These are phyloP conservation scores for Sisor rabdophorus DNA, from an alignment of 2,113 vertebrate genomes.

Conservation along the genomic window DNA sequence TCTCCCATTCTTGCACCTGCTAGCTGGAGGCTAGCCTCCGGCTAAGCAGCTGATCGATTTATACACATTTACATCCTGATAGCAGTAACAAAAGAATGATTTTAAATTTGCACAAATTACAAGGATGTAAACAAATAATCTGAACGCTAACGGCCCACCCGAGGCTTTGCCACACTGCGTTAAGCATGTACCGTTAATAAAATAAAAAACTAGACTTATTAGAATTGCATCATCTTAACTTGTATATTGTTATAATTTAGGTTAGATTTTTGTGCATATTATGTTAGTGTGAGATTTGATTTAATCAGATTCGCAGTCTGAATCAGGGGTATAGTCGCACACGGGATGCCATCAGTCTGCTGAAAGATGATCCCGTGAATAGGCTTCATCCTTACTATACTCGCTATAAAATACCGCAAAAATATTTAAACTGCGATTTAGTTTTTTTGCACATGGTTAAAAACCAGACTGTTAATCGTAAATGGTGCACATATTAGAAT, in stretches of 20 bases:
- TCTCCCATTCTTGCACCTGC: slow-evolving; percentile 17
- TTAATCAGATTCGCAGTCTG: slow-evolving; percentile 5
- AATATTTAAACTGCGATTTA: too few relatives aligned
- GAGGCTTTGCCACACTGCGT: slow-evolving; percentile 18
- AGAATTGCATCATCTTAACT: background rate
- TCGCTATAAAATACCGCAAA: background rate
- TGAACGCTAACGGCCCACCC: background rate
- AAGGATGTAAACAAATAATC: background rate
- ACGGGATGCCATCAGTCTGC: background rate
- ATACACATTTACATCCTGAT: background rate
- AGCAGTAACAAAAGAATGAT: background rate
- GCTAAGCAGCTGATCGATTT: background rate
- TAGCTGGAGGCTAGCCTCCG: background rate
- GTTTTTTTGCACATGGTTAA: too few relatives aligned
- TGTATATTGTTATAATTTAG: background rate
- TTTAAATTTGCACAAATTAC: background rate
- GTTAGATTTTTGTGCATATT: background rate
- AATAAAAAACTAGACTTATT: too few relatives aligned
- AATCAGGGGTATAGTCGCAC: slow-evolving; percentile 4
- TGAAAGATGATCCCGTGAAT: background rate
- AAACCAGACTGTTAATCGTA: background rate
- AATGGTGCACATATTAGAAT: too few relatives aligned
- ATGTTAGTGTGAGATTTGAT: background rate
- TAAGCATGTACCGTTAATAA: background rate
- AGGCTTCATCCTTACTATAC: background rate